A percentile compares a stretch with the other conserved stretches of the same genome.
Evolutionary conservation across 2,113 vertebrate species (phyloP).

Genomic region (Propithecus coquereli): DNA sequence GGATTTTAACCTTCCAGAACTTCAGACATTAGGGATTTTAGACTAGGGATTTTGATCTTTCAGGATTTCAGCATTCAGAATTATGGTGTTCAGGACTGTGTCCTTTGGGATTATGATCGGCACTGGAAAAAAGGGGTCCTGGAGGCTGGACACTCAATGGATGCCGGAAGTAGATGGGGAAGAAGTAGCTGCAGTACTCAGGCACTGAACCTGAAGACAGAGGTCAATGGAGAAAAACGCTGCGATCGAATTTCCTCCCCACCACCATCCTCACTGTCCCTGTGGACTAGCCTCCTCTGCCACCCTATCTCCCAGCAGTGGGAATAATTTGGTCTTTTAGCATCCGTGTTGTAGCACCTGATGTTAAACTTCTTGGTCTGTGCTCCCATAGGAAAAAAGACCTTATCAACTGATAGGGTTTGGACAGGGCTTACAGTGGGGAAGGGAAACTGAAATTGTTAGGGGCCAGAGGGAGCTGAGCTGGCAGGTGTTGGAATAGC

Average conservation of each 20-base stretch:
- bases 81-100: background rate
- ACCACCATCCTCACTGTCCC: background rate
- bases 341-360: background rate
- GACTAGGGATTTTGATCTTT: background rate
- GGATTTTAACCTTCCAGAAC: background rate
- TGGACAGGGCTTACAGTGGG: background rate
- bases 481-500: background rate
- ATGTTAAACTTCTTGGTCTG: background rate
- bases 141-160: background rate
- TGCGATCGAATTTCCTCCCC: background rate
- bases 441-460: background rate
- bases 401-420: background rate
- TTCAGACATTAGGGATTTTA: background rate
- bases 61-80: background rate
- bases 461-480: background rate
- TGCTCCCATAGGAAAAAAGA: background rate
- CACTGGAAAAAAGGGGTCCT: background rate
- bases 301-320: background rate
- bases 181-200: background rate
- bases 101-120: background rate
- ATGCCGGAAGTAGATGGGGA: too few relatives aligned
- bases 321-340: background rate
- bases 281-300: background rate
- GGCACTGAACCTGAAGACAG: background rate
- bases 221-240: background rate